Base-by-base conservation (phyloP, 2,797 vertebrate genomes). In the Sebastes taczanowskii region DNA sequence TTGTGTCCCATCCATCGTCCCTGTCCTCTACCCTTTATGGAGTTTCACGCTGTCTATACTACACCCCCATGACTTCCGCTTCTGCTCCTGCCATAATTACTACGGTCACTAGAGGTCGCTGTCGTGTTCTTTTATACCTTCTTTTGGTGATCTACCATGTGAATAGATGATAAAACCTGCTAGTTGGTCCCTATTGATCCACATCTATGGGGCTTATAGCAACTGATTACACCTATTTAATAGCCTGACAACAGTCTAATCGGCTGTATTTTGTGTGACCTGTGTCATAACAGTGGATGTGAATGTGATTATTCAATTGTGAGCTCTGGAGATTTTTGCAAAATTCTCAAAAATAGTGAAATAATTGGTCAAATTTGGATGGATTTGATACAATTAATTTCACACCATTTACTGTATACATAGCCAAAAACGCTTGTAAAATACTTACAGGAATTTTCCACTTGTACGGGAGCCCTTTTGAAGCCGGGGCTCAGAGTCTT, bases 361-460 rank as follows among this genome's bases (percentile, higher is more conserved):
- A 65, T 27, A 42, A 61, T 20, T 46, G 2, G 23, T 66, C 11
- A 55, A 23, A 74, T 42, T 18, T 35, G 14, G 11, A 23, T 34
- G 5, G n/a, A 53, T 32, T 52, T 32, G 11, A 63, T 22, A 2
- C 27, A 27, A 27, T 27, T 27, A 27, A 27, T 27, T 27, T 27
- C 27, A 32, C 11, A 25, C 2, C 4, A 56, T 69, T 32, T n/a
- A 55, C 20, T 52, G 49, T n/a, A 49, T 46, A 27, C 14, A 49
- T 2, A 7, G 4, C 22, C 1, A 27, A 30, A 60, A 3, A 73
- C 22, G 46, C 6, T 4, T 22, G 18, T 34, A n/a, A 61, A 66
- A 78, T 30, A 96, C 98, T 97, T 86, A 99, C 98, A 99, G 87
- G 89, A 99, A 99, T 80, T 96, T 98, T 69, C 98, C 98, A 2